Conservation (phyloP, 1,140 invertebrate species). For the Ericerus pela region DNA sequence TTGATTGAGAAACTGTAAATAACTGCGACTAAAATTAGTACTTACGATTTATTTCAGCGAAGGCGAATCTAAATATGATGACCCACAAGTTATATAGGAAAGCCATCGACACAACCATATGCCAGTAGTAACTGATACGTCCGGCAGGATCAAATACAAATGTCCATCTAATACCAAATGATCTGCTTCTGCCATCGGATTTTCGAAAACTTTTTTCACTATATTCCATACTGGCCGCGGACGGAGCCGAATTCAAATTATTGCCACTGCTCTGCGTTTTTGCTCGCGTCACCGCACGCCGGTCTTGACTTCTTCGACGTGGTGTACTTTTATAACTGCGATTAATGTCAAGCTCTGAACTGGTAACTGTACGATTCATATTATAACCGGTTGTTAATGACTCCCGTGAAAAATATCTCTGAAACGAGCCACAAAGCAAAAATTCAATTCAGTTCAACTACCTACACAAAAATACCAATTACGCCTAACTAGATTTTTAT, state of each 20-base stretch:
- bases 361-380: conserved; percentile 12
- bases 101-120: conserved; percentile 90
- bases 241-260: conserved; percentile 11
- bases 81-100: conserved; percentile 99
- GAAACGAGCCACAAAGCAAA: too few species aligned
- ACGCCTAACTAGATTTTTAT: too few species aligned
- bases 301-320: neutral
- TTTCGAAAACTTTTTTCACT: conserved; percentile 6
- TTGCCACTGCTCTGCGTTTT: conserved; percentile 1
- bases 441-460: too few species aligned
- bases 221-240: conserved; percentile 5
- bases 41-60: conserved; percentile 77
- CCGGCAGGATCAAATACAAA: conserved; percentile 87
- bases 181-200: neutral
- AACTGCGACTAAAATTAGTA: conserved; percentile 22
- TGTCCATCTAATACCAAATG: conserved; percentile 50
- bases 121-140: conserved; percentile 87
- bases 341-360: conserved; percentile 6
- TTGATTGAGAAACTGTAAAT: too few species aligned
- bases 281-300: neutral
- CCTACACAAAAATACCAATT: too few species aligned
- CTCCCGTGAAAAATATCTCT: neutral
- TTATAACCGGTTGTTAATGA: neutral
- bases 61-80: conserved; percentile 95
- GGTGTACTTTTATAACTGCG: conserved; percentile 1